Base-by-base conservation (phyloP, 2,113 vertebrate species). In the cattle (Bos taurus) region DNA sequence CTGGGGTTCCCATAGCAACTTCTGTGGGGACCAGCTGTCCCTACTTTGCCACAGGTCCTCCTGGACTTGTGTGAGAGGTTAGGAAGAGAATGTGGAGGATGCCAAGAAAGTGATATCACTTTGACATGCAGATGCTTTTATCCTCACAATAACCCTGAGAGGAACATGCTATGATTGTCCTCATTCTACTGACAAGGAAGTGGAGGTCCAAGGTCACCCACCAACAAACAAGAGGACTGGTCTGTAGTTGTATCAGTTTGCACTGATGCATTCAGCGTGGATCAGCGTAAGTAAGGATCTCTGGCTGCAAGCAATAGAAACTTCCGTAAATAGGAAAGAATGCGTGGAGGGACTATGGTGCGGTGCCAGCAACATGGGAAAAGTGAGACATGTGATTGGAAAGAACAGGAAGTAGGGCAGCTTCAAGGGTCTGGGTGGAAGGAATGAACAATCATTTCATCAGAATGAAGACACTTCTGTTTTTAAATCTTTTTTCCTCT, bases 1-100 rank as follows among this genome's bases (percentile, higher is more conserved):
- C 85, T 82, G 43, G 43, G 64, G 94, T 93, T 95, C 91, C 97
- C 93, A 94, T 86, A n/a, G 94, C 94, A 97, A 94, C 84, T 59
- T 93, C 85, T 25, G 64, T 64, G 92, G 92, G 62, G 50, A 90
- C 74, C 40, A 52, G 64, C 60, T 48, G 16, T 78, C 28, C n/a
- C 91, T 54, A 28, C 26, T 46, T 93, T 52, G 52, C 83, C 81
- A 50, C 48, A 56, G 60, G 30, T 59, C 40, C 88, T 82, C 56
- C 57, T n/a, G 59, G 59, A 81, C 46, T 60, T 23, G 25, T 19
- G 19, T 6, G 48, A 85, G 88, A 90, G 46, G 36, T 40, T 4
- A 59, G 81, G 13, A 60, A 33, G 60, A n/a, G 21, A 30, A 15
- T 2, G 40, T 48, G 80, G 57, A 11, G 4, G n/a, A 19, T 81